Percentiles rank a stretch among this genome's conserved stretches.
phyloP scores from a whole-genome alignment of 2,113 vertebrate species.

The Macquaria australasica region DNA sequence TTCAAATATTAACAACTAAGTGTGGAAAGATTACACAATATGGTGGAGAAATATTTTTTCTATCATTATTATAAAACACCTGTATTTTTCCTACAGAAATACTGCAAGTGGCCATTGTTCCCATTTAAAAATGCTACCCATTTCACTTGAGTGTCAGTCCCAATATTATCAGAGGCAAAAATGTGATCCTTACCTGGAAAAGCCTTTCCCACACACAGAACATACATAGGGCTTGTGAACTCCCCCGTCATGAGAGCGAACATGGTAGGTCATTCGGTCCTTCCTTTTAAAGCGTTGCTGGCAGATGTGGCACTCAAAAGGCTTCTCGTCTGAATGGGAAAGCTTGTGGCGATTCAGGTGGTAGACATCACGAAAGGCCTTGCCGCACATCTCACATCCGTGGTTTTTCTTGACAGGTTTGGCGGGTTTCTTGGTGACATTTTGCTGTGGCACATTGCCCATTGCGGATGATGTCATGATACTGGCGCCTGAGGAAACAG shows the following conservation, averaged over 20 bases:
- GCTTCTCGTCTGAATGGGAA: conserved; percentile 98
- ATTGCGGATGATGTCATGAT: conserved; percentile 81
- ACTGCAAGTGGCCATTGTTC: neutral
- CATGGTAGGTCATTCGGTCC: conserved; percentile 99
- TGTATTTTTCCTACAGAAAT: neutral
- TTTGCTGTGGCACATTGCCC: conserved; percentile 83
- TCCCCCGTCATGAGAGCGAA: conserved; percentile 97
- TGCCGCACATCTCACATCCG: conserved; percentile 98
- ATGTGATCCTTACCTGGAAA: conserved; percentile 91
- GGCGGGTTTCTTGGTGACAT: conserved; percentile 93
- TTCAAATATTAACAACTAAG: neutral
- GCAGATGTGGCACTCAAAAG: conserved; percentile 98
- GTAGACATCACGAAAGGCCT: conserved; percentile 99
- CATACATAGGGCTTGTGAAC: conserved; percentile 99
- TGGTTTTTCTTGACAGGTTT: conserved; percentile 99
- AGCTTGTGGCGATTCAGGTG: conserved; percentile 99
- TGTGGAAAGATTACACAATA: neutral
- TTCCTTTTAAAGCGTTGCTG: conserved; percentile 99
- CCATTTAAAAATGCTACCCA: neutral
- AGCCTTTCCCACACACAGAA: conserved; percentile 99
- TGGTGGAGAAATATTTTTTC: neutral
- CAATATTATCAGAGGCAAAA: neutral
- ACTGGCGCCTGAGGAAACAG: conserved; percentile 88
- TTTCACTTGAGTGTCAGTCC: neutral
- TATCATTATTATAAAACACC: neutral